Conservation (phyloP, 2,888 invertebrate genomes). For the Masnerella sp. region DNA sequence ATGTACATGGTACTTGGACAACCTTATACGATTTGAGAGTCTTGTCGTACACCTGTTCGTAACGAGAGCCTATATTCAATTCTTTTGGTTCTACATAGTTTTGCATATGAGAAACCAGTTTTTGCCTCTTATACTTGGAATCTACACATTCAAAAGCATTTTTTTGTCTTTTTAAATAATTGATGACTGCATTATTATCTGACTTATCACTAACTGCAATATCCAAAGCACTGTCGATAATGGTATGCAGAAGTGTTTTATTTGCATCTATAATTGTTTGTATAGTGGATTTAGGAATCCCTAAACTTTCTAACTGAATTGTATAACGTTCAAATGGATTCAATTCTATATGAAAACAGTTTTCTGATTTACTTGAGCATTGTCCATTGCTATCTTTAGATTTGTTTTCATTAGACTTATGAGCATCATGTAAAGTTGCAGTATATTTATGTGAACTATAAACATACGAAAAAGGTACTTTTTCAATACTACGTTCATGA, state of each 20-base stretch:
- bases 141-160: slow-evolving; percentile 11
- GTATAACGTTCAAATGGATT: slow-evolving; percentile 12
- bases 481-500: slow-evolving; percentile 3
- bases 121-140: slow-evolving; percentile 29
- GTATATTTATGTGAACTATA: neutral
- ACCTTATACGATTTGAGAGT: slow-evolving; percentile 17
- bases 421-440: neutral
- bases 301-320: slow-evolving; percentile 22
- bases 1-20: no score
- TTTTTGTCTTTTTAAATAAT: slow-evolving; percentile 17
- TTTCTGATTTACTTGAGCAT: neutral
- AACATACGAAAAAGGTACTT: neutral
- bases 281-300: slow-evolving; percentile 37
- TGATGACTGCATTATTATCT: neutral
- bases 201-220: neutral
- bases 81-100: slow-evolving; percentile 43
- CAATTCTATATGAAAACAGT: neutral
- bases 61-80: slow-evolving; percentile 44
- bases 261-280: slow-evolving; percentile 27
- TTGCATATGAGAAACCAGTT: slow-evolving; percentile 40
- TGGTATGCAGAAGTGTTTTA: neutral
- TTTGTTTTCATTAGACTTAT: neutral
- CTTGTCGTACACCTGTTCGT: slow-evolving; percentile 37
- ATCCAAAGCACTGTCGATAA: neutral
- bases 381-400: neutral